Percentiles rank a stretch among this genome's conserved stretches.
Evolutionary conservation across 2,888 invertebrate species (phyloP).

Genomic region (Criorhina ranunculi): DNA sequence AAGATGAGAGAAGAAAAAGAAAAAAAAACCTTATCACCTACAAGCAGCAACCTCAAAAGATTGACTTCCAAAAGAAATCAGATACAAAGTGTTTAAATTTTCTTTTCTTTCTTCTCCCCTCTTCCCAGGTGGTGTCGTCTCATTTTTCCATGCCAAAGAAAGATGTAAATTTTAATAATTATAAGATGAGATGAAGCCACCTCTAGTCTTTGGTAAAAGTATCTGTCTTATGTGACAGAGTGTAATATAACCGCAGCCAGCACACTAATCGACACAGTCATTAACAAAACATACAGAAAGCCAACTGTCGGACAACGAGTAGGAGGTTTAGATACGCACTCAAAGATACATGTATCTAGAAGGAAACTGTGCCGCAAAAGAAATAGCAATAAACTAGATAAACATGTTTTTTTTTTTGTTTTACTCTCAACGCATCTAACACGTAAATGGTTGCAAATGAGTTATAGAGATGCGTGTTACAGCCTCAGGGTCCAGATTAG

Average conservation of each 20-base stretch:
- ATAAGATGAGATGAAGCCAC: slow-evolving; percentile 32
- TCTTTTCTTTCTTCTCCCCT: not conserved
- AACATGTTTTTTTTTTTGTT: slow-evolving; percentile 42
- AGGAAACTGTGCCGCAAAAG: slow-evolving; percentile 43
- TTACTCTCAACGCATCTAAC: slow-evolving; percentile 49
- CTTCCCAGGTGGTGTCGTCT: slow-evolving; percentile 7
- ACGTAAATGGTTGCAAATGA: slow-evolving; percentile 49
- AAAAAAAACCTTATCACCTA: slow-evolving; percentile 12
- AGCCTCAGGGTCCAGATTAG: slow-evolving; percentile 18
- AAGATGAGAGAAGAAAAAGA: not conserved
- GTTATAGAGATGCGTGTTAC: slow-evolving; percentile 42
- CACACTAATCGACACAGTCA: slow-evolving; percentile 59
- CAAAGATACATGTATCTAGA: slow-evolving; percentile 1
- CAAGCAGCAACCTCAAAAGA: slow-evolving; percentile 37
- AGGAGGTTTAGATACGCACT: slow-evolving; percentile 23
- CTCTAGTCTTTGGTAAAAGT: slow-evolving; percentile 24
- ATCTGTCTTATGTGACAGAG: slow-evolving; percentile 36
- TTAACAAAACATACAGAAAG: slow-evolving; percentile 45
- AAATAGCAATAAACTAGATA: slow-evolving; percentile 46
- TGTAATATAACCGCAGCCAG: slow-evolving; percentile 44
- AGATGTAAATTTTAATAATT: slow-evolving; percentile 62
- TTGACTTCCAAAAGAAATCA: slow-evolving; percentile 36
- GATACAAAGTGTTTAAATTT: slow-evolving; percentile 22
- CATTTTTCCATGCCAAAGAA: slow-evolving; percentile 36
- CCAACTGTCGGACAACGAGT: slow-evolving; percentile 14